Evolutionary conservation across 2,888 invertebrate species (phyloP).

Genomic region (Clivina fossor): DNA sequence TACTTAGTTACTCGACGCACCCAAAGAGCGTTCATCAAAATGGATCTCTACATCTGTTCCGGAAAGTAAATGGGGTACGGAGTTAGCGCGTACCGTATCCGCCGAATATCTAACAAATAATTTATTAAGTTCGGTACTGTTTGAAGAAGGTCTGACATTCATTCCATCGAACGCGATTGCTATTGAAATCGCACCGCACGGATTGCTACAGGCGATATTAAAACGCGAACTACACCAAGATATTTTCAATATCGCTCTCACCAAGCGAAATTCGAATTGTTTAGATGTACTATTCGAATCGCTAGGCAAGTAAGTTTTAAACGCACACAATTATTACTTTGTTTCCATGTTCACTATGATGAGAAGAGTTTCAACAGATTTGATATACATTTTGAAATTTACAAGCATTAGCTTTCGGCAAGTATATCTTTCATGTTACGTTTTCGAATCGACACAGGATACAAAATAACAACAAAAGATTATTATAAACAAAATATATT

Average conservation of each 20-base stretch:
- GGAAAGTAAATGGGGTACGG: constrained; percentile 60
- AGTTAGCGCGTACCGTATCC: constrained; percentile 60
- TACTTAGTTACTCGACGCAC: constrained; percentile 48
- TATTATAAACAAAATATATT: too few species aligned
- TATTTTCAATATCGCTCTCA: constrained; percentile 75
- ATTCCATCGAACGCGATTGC: constrained; percentile 81
- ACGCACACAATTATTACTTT: not conserved
- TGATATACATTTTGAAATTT: not conserved
- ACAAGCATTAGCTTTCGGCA: too few species aligned
- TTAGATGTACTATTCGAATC: constrained; percentile 62
- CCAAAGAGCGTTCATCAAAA: constrained; percentile 58
- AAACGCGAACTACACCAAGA: constrained; percentile 71
- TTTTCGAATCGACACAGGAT: too few species aligned
- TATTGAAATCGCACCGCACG: constrained; percentile 90
- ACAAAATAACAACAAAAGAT: too few species aligned
- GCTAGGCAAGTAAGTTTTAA: constrained; percentile 62
- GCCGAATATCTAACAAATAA: constrained; percentile 71
- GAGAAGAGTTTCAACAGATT: not conserved
- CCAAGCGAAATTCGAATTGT: constrained; percentile 69
- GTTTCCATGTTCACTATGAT: not conserved
- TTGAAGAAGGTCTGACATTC: constrained; percentile 78
- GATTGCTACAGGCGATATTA: constrained; percentile 83
- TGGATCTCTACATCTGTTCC: constrained; percentile 70
- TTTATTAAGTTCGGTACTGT: constrained; percentile 68
- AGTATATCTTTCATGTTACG: not conserved